Evolutionary conservation across 92 coral and sea anemone species (phyloP), one percentile per base, ranked within the genome.

Genomic region (Nematostella vectensis): DNA sequence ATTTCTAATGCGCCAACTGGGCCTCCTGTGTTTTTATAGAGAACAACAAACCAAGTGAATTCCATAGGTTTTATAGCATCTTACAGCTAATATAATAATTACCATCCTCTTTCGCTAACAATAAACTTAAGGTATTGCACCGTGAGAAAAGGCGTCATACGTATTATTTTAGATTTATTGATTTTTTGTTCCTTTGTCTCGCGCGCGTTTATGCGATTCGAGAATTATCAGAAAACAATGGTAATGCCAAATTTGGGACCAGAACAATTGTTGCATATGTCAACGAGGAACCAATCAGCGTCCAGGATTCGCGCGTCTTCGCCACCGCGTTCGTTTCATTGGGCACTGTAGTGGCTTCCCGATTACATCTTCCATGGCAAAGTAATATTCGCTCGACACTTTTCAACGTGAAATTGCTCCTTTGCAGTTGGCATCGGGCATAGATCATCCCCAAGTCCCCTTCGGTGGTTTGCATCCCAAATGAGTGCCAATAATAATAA

Each of bases 131-230:
- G n/a, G n/a, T n/a, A n/a, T n/a, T n/a, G n/a, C n/a, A n/a, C n/a
- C n/a, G n/a, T n/a, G n/a, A n/a, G n/a, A n/a, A n/a, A n/a, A n/a
- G n/a, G n/a, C n/a, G n/a, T n/a, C n/a, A n/a, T n/a, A n/a, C n/a
- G n/a, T n/a, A n/a, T n/a, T n/a, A n/a, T n/a, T n/a, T n/a, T n/a
- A n/a, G n/a, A n/a, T n/a, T n/a, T n/a, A n/a, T 33, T 33, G 6
- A 33, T 33, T 15, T 6, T 33, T 6, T 33, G 15, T 47, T 25
- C 29, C 29, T 28, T 63, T 63, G 70, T 66, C 54, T 17, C 95
- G 78, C 95, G 95, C 95, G 79, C 85, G 69, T 79, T 68, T 54
- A n/a, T n/a, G n/a, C n/a, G n/a, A n/a, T n/a, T n/a, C n/a, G n/a
- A n/a, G n/a, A n/a, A n/a, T n/a, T n/a, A 64, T 58, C 25, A 20